Conservation (phyloP, 2,888 invertebrate genomes). For the Lasioglossum lativentre region DNA sequence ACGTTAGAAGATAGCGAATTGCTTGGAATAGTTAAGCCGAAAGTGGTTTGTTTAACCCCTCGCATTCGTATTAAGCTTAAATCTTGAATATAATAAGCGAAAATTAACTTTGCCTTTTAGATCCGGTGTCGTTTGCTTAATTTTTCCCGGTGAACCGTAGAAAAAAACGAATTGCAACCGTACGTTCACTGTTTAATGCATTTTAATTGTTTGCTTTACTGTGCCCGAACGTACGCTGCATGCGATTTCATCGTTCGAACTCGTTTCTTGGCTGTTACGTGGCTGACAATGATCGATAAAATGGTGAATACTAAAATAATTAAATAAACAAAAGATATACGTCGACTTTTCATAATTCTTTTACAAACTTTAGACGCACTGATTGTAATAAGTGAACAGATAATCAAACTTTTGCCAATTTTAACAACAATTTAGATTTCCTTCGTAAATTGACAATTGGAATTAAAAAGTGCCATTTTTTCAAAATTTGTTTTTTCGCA, state of each 20-base stretch:
- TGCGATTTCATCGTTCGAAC: not conserved
- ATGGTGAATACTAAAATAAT: not conserved
- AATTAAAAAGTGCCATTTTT: no score
- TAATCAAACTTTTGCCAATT: no score
- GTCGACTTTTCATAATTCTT: not conserved
- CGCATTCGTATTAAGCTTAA: conserved; percentile 10
- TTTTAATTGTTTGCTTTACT: conserved; percentile 8
- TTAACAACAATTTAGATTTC: no score
- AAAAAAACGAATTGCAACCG: not conserved
- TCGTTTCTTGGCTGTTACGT: not conserved
- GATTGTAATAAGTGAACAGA: no score
- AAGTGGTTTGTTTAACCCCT: conserved; percentile 16
- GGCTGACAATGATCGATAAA: not conserved
- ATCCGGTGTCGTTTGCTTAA: not conserved
- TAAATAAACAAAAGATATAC: not conserved
- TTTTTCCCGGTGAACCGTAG: not conserved
- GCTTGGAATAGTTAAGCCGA: conserved; percentile 3
- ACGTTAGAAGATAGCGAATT: conserved; percentile 29
- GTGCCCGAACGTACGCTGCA: not conserved
- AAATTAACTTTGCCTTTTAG: not conserved
- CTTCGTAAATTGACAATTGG: no score
- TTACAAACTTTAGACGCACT: no score
- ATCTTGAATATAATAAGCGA: not conserved
- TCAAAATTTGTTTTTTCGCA: no score
- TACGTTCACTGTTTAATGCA: not conserved